These are phyloP conservation scores for Zootoca vivipara DNA, from an alignment of 2,113 vertebrate species.

Conservation along the genomic window DNA sequence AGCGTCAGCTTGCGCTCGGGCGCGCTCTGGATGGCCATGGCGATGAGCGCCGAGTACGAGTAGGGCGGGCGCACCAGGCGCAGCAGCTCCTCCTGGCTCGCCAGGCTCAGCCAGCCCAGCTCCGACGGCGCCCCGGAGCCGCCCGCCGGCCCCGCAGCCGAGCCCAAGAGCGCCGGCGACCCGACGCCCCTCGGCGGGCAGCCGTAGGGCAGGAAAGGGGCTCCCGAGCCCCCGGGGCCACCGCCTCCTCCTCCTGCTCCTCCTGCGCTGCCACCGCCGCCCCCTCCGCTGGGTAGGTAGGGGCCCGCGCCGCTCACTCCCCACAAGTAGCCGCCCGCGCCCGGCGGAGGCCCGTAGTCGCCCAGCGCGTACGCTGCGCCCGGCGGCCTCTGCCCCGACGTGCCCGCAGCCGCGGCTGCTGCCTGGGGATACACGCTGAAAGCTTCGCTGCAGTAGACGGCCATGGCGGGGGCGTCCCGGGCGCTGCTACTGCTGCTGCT, in stretches of 20 bases:
- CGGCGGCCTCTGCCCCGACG: conserved; percentile 75
- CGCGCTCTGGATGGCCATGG: conserved; percentile 97
- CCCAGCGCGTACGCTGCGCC: conserved; percentile 80
- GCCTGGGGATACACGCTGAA: conserved; percentile 86
- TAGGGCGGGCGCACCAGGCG: conserved; percentile 95
- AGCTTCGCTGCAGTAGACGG: conserved; percentile 90
- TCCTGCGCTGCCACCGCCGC: conserved; percentile 76
- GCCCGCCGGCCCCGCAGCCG: conserved; percentile 75
- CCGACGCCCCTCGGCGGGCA: conserved; percentile 72
- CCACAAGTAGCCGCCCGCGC: conserved; percentile 83
- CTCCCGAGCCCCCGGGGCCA: conserved; percentile 43
- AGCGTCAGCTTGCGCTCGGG: conserved; percentile 93
- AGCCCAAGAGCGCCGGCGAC: conserved; percentile 76
- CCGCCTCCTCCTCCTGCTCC: conserved; percentile 63
- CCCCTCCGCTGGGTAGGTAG: conserved; percentile 78
- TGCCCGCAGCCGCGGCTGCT: conserved; percentile 54
- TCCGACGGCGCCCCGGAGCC: conserved; percentile 78
- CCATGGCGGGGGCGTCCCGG: conserved; percentile 85
- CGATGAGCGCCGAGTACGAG: conserved; percentile 97
- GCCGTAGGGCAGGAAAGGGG: conserved; percentile 84
- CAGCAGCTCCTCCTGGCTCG: conserved; percentile 94
- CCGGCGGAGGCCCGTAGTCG: conserved; percentile 77
- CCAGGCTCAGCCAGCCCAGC: conserved; percentile 91
- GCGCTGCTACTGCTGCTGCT: conserved; percentile 79
- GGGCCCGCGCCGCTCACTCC: conserved; percentile 80